Evolutionary conservation across 2,113 vertebrate genomes (phyloP).

Genomic region (Oncorhynchus nerka): DNA sequence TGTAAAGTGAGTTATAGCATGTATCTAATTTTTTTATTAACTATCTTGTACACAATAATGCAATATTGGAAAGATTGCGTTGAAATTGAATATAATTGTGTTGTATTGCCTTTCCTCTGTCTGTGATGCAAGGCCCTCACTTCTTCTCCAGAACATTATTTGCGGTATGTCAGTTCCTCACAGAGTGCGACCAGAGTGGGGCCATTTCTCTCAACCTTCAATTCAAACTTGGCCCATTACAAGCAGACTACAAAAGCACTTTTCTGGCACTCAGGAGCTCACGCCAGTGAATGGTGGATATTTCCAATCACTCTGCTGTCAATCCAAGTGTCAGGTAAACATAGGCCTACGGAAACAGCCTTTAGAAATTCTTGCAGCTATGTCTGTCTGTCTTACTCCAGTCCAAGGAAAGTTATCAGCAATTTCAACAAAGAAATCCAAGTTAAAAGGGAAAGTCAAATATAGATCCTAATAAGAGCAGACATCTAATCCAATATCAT

Average conservation of each 20-base stretch:
- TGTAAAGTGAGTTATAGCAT: constrained; percentile 35
- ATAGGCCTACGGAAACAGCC: constrained; percentile 78
- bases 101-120: constrained; percentile 62
- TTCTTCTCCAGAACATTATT: constrained; percentile 71
- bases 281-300: constrained; percentile 80
- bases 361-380: constrained; percentile 74
- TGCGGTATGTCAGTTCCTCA: constrained; percentile 80
- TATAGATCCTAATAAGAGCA: constrained; percentile 58
- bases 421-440: constrained; percentile 74
- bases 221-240: constrained; percentile 85
- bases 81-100: constrained; percentile 68
- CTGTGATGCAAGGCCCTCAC: constrained; percentile 65
- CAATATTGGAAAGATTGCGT: constrained; percentile 67
- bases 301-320: constrained; percentile 85
- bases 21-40: constrained; percentile 19
- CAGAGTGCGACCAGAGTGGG: constrained; percentile 74
- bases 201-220: constrained; percentile 83
- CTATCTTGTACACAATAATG: constrained; percentile 40
- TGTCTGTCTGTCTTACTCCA: constrained; percentile 69
- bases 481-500: constrained; percentile 38
- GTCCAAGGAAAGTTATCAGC: constrained; percentile 70
- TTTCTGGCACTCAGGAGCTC: constrained; percentile 80
- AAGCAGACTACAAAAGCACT: constrained; percentile 85
- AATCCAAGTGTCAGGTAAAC: constrained; percentile 85
- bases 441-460: constrained; percentile 72